phyloP scores from a whole-genome alignment of 2,888 invertebrate species.

The Stenotaenia linearis region DNA sequence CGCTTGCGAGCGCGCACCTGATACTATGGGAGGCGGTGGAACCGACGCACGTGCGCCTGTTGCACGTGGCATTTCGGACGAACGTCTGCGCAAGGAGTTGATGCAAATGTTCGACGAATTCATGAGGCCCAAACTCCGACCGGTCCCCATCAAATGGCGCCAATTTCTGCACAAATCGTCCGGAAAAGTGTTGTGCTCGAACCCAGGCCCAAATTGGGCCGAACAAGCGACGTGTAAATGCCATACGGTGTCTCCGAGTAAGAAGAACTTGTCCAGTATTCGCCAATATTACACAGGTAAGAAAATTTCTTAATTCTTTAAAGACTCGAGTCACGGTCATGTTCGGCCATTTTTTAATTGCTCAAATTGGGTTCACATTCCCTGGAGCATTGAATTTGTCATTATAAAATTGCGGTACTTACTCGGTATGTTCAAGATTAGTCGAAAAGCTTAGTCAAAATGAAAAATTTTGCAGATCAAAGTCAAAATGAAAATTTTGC shows the following conservation, averaged over 20 bases:
- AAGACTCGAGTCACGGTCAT: neutral
- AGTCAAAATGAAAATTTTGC: too few relatives aligned
- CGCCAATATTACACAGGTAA: neutral
- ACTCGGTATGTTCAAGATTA: too few relatives aligned
- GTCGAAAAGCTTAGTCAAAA: too few relatives aligned
- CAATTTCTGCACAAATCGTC: neutral
- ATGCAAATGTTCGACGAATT: constrained; percentile 28
- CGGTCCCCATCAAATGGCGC: neutral
- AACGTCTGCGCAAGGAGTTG: neutral
- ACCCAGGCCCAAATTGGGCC: neutral
- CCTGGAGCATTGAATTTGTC: too few relatives aligned
- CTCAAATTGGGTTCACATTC: neutral
- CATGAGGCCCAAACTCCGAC: neutral
- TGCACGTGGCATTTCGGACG: neutral
- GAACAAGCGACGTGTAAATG: neutral
- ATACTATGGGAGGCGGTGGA: neutral
- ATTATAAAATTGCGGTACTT: too few relatives aligned
- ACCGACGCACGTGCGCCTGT: neutral
- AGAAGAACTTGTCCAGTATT: neutral
- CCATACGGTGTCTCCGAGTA: neutral
- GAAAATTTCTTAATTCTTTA: neutral
- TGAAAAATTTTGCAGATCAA: too few relatives aligned
- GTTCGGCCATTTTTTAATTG: neutral
- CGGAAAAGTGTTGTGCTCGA: constrained; percentile 26
- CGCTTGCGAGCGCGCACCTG: neutral